Base-by-base conservation (phyloP, 2,888 invertebrate species). In the Erannis defoliaria region DNA sequence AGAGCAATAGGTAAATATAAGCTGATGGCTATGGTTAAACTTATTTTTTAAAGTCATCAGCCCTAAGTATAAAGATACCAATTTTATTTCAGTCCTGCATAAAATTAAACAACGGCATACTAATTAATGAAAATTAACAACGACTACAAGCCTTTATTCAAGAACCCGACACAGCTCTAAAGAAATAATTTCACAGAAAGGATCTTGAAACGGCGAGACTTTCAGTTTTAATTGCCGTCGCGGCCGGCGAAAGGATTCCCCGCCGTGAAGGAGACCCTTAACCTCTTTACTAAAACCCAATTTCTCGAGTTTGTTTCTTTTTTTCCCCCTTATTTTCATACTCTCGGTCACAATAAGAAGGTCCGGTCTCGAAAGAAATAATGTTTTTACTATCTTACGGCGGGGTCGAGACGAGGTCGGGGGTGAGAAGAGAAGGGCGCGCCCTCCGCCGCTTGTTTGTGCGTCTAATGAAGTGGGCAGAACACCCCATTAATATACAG, bases 401-500 rank as follows among this genome's bases (percentile, higher is more conserved):
- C 60, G 58, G 65, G 56, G 66, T 66, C 64, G 74, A 74, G 76
- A 77, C 26, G 74, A 75, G 80, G 84, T 82, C 81, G 78, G 81
- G 84, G 83, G 87, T 87, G 88, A 81, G 85, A 80, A 66, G 81
- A 83, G 84, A 84, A 84, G 84, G 84, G 74, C 72, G 76, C 70
- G 75, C 76, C 80, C 79, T 75, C 71, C 82, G 82, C 78, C 69
- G 72, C 82, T 87, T 89, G 88, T 91, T 91, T 90, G 85, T 86
- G 80, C 87, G 77, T 72, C 80, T 90, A 91, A 91, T 91, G 91
- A 90, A 90, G 90, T 86, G 86, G 88, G 87, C 77, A 78, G 82
- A 77, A 79, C 80, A 72, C 73, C 65, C 84, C 85, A 87, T 88
- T 86, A 88, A 84, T 85, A 86, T 78, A 84, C 84, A 84, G 85